Evolutionary conservation across 2,888 invertebrate species (phyloP).

Genomic region (Crocallis elinguaria): DNA sequence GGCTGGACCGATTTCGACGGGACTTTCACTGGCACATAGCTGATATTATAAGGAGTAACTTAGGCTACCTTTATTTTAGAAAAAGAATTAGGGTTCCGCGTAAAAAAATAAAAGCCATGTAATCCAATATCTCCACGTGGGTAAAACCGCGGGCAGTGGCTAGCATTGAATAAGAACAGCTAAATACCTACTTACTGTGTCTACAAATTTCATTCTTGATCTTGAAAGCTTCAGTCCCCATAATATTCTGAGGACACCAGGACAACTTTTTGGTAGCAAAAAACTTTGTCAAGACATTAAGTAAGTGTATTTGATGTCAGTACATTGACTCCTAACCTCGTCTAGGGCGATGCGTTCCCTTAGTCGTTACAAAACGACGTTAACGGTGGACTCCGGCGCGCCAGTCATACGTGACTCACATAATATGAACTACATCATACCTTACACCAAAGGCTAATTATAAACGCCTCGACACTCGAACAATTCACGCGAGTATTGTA

Average conservation of each 20-base stretch:
- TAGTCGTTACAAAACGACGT: constrained; percentile 72
- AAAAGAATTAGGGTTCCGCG: too few relatives aligned
- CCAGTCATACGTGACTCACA: constrained; percentile 54
- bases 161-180: too few relatives aligned
- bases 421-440: constrained; percentile 28
- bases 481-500: constrained; percentile 29
- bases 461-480: constrained; percentile 36
- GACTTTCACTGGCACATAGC: too few relatives aligned
- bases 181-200: too few relatives aligned
- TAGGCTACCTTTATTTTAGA: too few relatives aligned
- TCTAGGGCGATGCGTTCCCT: constrained; percentile 69
- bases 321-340: constrained; percentile 64
- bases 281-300: constrained; percentile 4
- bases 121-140: too few relatives aligned
- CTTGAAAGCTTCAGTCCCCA: not conserved
- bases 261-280: constrained; percentile 3
- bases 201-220: too few relatives aligned
- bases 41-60: too few relatives aligned
- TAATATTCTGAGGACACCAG: constrained; percentile 5
- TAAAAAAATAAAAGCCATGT: too few relatives aligned
- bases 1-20: too few relatives aligned
- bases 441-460: constrained; percentile 38
- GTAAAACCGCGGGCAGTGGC: too few relatives aligned
- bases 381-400: constrained; percentile 59
- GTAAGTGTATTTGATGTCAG: constrained; percentile 33